Evolutionary conservation across 2,113 vertebrate species (phyloP), one percentile per base, ranked within the genome.

Genomic region (Mandrillus leucophaeus): DNA sequence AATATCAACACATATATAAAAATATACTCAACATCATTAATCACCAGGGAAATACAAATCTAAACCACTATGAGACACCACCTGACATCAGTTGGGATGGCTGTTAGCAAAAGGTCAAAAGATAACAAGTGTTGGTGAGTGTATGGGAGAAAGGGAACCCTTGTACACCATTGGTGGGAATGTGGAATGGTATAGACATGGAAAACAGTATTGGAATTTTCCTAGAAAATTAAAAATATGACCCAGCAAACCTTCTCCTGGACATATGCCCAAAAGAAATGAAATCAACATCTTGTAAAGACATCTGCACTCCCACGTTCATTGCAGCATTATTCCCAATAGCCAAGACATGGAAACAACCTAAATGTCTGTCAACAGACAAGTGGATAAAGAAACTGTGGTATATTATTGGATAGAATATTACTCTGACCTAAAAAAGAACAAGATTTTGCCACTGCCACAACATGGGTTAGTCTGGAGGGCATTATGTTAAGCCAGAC

Each of bases 371-470:
- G 1, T 6, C 7, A 45, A 48, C 17, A 11, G 57, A 45, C 10
- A n/a, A 68, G 20, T 7, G 61, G 30, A 50, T 12, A 18, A 38
- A 59, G 50, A 84, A 16, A 32, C 5, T 23, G 32, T 55, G 7
- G 11, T n/a, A 14, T 7, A 17, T 27, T 5, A 20, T 6, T 27
- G 1, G 8, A 25, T 6, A 6, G 35, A 45, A 5, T 17, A 38
- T 59, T 50, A 27, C 2, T 57, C 3, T 68, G 52, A 14, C 8
- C 32, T 79, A 11, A 59, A 7, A 80, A 59, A 30, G 52, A 61
- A 75, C 11, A 11, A 76, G n/a, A 59, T 30, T 55, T 84, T 61
- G 23, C 17, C 50, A 45, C 4, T 48, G 73, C 32, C 32, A 18
- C 40, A 64, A 35, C 20, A 12, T 4, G 48, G 14, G 35, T 45